These are phyloP conservation scores for Prionace glauca DNA, from an alignment of 2,797 vertebrate genomes.

Conservation along the genomic window DNA sequence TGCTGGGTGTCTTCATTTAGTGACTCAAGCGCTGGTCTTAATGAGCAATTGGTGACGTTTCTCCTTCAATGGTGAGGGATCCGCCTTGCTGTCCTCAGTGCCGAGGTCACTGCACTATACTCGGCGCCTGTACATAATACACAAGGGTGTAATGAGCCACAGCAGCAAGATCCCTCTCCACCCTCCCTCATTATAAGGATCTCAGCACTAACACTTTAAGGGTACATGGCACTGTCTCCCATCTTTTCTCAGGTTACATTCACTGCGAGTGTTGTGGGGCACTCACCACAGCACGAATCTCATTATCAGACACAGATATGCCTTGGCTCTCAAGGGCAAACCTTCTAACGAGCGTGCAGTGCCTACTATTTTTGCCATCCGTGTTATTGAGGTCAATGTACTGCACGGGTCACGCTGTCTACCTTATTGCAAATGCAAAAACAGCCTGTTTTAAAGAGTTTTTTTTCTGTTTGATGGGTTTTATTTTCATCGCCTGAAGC, in stretches of 20 bases:
- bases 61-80: background rate
- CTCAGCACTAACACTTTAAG: constrained; percentile 17
- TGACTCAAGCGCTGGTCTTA: background rate
- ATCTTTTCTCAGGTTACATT: constrained; percentile 11
- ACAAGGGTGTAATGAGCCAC: constrained; percentile 30
- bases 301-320: constrained; percentile 19
- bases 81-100: background rate
- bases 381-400: constrained; percentile 29
- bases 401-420: background rate
- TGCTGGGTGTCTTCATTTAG: constrained; percentile 6
- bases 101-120: background rate
- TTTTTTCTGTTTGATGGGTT: background rate
- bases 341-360: constrained; percentile 18
- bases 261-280: background rate
- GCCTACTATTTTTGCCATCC: constrained; percentile 14
- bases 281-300: constrained; percentile 1
- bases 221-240: background rate
- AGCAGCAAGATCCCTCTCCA: background rate
- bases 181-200: constrained; percentile 22
- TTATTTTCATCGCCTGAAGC: background rate
- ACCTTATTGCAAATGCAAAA: constrained; percentile 11
- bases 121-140: background rate
- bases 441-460: background rate
- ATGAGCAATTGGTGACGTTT: constrained; percentile 18
- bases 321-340: constrained; percentile 26